Evolutionary conservation across 2,888 invertebrate genomes (phyloP).

Genomic region (Cantharis nigra): DNA sequence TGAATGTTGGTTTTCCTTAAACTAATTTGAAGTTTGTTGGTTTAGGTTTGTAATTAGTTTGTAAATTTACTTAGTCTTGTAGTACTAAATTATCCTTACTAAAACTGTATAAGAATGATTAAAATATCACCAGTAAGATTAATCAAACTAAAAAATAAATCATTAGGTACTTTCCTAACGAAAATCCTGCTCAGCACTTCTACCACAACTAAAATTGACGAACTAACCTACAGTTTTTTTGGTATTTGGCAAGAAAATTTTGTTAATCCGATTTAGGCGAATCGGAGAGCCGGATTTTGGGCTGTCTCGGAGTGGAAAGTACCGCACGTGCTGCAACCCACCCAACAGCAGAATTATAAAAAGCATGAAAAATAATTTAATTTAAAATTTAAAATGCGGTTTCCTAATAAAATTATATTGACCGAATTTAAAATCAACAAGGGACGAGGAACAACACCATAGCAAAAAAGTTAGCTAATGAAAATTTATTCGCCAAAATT

Average conservation of each 20-base stretch:
- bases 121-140: slow-evolving; percentile 8
- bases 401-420: not conserved
- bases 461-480: not conserved
- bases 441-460: not conserved
- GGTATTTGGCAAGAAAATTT: no score
- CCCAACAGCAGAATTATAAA: no score
- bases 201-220: no score
- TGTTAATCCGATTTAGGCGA: no score
- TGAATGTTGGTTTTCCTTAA: slow-evolving; percentile 20
- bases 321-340: no score
- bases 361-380: no score
- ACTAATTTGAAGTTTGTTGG: slow-evolving; percentile 27
- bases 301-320: no score
- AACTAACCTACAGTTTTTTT: no score
- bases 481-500: not conserved
- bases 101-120: slow-evolving; percentile 19
- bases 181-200: not conserved
- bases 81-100: slow-evolving; percentile 20
- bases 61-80: slow-evolving; percentile 24
- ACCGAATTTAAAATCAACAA: not conserved
- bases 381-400: not conserved
- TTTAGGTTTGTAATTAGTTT: slow-evolving; percentile 30
- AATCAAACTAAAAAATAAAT: not conserved
- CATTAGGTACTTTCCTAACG: not conserved
- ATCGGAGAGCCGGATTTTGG: no score